Evolutionary conservation across 1,140 invertebrate species (phyloP).

Genomic region (Conus ventricosus): DNA sequence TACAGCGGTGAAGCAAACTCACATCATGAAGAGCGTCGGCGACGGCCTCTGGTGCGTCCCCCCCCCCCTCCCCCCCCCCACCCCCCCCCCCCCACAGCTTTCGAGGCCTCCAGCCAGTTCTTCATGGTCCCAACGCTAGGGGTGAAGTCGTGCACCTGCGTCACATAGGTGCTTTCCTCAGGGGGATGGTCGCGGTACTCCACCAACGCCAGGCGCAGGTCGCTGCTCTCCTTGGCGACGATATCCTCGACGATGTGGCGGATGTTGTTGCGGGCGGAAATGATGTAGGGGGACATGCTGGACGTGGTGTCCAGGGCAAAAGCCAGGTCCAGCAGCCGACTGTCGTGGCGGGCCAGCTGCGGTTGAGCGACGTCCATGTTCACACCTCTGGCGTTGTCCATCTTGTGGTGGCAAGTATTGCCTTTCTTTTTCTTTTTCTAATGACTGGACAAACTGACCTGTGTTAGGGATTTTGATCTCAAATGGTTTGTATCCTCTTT

Average conservation of each 20-base stretch:
- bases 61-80: slow-evolving; percentile 70
- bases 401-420: too few species aligned
- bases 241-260: slow-evolving; percentile 66
- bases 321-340: slow-evolving; percentile 58
- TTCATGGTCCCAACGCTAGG: slow-evolving; percentile 60
- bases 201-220: slow-evolving; percentile 64
- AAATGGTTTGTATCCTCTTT: too few species aligned
- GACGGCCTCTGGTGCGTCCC: slow-evolving; percentile 67
- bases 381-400: too few species aligned
- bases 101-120: slow-evolving; percentile 57
- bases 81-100: slow-evolving; percentile 65
- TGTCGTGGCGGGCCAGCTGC: slow-evolving; percentile 51
- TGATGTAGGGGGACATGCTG: slow-evolving; percentile 68
- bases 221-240: slow-evolving; percentile 60
- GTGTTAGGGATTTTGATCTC: too few species aligned
- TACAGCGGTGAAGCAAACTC: neutral
- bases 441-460: too few species aligned
- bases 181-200: slow-evolving; percentile 69
- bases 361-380: slow-evolving; percentile 39
- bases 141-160: slow-evolving; percentile 65
- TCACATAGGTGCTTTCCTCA: slow-evolving; percentile 63
- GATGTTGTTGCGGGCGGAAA: slow-evolving; percentile 61
- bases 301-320: slow-evolving; percentile 65
- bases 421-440: too few species aligned
- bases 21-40: slow-evolving; percentile 65